Evolutionary conservation across 2,113 vertebrate genomes (phyloP), one percentile per base, ranked within the genome.

Genomic region (Colinus virginianus): DNA sequence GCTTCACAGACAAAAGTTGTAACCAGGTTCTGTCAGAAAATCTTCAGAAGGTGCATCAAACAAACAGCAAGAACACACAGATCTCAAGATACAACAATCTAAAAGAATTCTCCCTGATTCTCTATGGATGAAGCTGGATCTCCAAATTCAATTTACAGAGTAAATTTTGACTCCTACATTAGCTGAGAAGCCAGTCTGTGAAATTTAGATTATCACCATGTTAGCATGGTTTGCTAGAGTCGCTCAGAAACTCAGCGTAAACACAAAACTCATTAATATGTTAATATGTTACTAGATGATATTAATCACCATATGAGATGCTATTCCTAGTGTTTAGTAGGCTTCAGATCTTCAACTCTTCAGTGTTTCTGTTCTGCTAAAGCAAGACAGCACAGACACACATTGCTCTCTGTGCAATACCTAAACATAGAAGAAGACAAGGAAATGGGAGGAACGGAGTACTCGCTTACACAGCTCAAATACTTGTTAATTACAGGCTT

Each of bases 401-500:
- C 7, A 75, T 88, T 90, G 84, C 8, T 62, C 36, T 61, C 42
- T 59, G 40, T 18, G 36, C 18, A 23, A 6, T 64, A 90, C 67
- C 23, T 38, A 34, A 38, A 71, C 78, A 56, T 1, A 40, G 32
- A 58, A 69, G 30, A 69, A 68, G 43, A 71, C 25, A 85, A 82
- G 23, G 10, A 79, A 85, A 71, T 19, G 34, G 48, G 40, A 70
- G 49, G 38, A 43, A 55, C 56, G 85, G 63, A 75, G 9, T 32
- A 34, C 22, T 64, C 18, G 79, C 53, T 80, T 56, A 83, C 22
- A 11, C n/a, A 55, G 28, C 34, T 36, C 55, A 64, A 68, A 61
- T 93, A 64, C 32, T 9, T 46, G 59, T 77, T 96, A 94, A 94
- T 94, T 91, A 90, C 5, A 66, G 49, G 88, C 49, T 92, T 91